Evolutionary conservation across 2,113 vertebrate species (phyloP), one percentile per base, ranked within the genome.

Genomic region (Chloropsis hardwickii): DNA sequence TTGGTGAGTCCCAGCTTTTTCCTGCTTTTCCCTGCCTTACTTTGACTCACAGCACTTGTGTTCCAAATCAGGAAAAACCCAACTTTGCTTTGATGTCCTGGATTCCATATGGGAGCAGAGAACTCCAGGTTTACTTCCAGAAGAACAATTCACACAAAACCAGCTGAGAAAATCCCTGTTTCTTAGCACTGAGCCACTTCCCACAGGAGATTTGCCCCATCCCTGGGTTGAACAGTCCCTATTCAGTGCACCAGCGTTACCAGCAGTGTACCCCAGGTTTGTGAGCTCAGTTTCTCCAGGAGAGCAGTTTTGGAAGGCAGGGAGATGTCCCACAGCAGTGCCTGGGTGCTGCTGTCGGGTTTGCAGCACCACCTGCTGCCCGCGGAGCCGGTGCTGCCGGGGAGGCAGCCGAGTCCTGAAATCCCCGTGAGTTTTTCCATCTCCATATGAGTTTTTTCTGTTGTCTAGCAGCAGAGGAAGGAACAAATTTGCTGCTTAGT

Each of bases 281-380:
- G 12, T 1, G 10, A 27, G 61, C 47, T 70, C 31, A 4, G 21
- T 58, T 39, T 31, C 54, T 83, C 6, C 10, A 2, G 1, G 6
- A 37, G 71, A 67, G 31, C 27, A 29, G 4, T 21, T 88, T n/a
- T 6, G 2, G 8, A 6, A 27, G 21, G 58, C 83, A 21, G 40
- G 64, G 45, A 4, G 9, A 27, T 44, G 33, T 7, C 35, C 44
- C 74, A 3, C 3, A 2, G 4, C 3, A 8, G 5, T 1, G 14
- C 22, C 57, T 14, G 44, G 25, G 53, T 5, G 74, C 62, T 39
- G 71, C 92, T 71, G 9, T 9, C 0, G 5, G 80, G 56, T 62
- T 5, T 2, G 10, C 50, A 91, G 95, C 96, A 92, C 96, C 95
- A 86, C 40, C 96, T 95, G 91, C 92, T 97, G 96, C 88, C 64